phyloP scores from a whole-genome alignment of 2,113 vertebrate genomes.

The Zosterops hypoxanthus region DNA sequence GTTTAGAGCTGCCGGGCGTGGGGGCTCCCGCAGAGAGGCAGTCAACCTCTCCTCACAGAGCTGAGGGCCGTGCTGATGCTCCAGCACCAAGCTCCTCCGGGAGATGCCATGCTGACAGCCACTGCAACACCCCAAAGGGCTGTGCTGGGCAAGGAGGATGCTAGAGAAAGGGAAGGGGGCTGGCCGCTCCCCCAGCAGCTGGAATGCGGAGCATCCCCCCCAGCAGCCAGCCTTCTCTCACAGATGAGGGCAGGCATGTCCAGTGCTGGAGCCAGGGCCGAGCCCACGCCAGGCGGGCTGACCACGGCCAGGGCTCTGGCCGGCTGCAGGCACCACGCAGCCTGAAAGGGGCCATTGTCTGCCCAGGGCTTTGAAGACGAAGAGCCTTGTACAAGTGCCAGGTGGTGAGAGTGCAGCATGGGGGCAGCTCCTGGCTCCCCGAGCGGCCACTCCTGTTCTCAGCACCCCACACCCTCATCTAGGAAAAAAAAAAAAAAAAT shows the following conservation, averaged over 20 bases:
- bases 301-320: neutral
- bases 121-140: neutral
- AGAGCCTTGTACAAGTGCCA: slow-evolving; percentile 52
- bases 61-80: neutral
- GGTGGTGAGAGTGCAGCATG: neutral
- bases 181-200: neutral
- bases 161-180: neutral
- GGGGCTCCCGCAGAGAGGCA: neutral
- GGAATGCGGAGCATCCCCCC: neutral
- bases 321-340: neutral
- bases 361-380: slow-evolving; percentile 43
- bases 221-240: neutral
- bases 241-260: neutral
- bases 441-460: neutral
- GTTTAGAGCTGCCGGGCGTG: neutral
- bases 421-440: neutral
- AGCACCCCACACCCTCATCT: neutral
- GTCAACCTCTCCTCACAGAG: neutral
- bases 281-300: neutral
- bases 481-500: neutral
- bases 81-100: accelerated
- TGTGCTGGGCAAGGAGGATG: neutral
- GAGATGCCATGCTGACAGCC: accelerated
- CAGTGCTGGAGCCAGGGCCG: neutral
- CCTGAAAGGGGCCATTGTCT: slow-evolving; percentile 58